Percentiles rank a stretch among this genome's conserved stretches.
Conservation (phyloP, 2,888 invertebrate species). For the Chrysotoxum bicinctum region DNA sequence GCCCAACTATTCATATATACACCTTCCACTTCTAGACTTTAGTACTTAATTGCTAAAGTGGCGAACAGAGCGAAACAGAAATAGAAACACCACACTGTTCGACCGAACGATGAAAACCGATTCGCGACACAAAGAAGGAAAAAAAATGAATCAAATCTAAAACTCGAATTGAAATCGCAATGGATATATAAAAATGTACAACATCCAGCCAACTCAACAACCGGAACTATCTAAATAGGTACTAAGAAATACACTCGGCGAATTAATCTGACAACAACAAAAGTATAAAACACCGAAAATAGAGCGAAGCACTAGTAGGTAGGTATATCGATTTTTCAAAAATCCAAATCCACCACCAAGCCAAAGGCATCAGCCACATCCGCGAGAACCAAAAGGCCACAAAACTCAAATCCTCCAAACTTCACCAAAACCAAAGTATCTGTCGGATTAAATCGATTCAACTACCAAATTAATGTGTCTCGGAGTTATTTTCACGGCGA, state of each 20-base stretch:
- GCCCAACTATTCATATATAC: conserved; percentile 49
- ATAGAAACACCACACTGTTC: conserved; percentile 14
- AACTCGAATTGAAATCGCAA: conserved; percentile 49
- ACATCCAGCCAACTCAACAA: conserved; percentile 51
- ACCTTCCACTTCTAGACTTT: conserved; percentile 48
- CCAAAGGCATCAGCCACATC: not conserved
- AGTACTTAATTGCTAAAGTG: conserved; percentile 48
- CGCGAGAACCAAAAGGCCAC: not conserved
- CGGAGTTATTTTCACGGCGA: conserved; percentile 49
- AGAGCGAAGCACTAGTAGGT: conserved; percentile 65
- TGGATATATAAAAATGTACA: conserved; percentile 36
- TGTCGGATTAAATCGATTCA: conserved; percentile 63
- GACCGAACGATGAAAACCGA: conserved; percentile 13
- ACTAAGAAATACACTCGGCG: conserved; percentile 39
- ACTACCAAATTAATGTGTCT: conserved; percentile 52
- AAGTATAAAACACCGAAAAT: conserved; percentile 51
- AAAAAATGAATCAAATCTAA: conserved; percentile 14
- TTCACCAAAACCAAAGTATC: conserved; percentile 60
- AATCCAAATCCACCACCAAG: conserved; percentile 42
- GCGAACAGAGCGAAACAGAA: conserved; percentile 48
- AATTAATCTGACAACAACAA: conserved; percentile 1
- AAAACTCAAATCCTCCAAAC: conserved; percentile 54
- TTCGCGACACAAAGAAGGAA: conserved; percentile 53
- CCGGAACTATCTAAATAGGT: conserved; percentile 65
- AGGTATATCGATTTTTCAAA: conserved; percentile 64